Conservation (phyloP, 2,888 invertebrate genomes). For the Lasiommata megera region DNA sequence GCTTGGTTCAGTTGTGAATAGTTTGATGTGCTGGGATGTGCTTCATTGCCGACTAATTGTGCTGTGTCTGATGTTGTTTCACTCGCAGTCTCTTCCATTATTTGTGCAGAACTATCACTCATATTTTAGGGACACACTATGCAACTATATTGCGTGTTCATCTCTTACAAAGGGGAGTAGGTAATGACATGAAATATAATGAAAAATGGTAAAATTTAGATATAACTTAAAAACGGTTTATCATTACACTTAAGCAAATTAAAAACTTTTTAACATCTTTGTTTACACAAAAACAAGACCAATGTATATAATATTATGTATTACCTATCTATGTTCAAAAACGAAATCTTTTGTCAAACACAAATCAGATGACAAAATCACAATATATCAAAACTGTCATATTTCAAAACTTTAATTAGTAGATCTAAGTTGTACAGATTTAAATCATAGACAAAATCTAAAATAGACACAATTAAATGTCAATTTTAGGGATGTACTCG, state of each 20-base stretch:
- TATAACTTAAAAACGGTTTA: no score
- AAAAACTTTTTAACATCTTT: not conserved
- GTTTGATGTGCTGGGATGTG: slow-evolving; percentile 63
- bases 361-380: no score
- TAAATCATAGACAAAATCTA: not conserved
- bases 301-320: no score
- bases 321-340: no score
- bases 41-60: slow-evolving; percentile 61
- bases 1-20: slow-evolving; percentile 58
- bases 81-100: slow-evolving; percentile 47
- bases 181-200: no score
- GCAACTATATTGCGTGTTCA: not conserved
- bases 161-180: not conserved
- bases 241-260: no score
- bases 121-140: slow-evolving; percentile 41
- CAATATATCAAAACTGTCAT: no score
- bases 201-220: no score
- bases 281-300: not conserved
- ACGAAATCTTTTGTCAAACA: no score
- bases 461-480: slow-evolving; percentile 1
- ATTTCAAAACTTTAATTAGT: no score
- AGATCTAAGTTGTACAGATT: no score
- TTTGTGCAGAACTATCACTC: slow-evolving; percentile 47
- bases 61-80: slow-evolving; percentile 66
- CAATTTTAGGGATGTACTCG: not conserved